Evolutionary conservation across 1,140 invertebrate species (phyloP), one percentile per base, ranked within the genome.

Genomic region (Oncopeltus fasciatus): DNA sequence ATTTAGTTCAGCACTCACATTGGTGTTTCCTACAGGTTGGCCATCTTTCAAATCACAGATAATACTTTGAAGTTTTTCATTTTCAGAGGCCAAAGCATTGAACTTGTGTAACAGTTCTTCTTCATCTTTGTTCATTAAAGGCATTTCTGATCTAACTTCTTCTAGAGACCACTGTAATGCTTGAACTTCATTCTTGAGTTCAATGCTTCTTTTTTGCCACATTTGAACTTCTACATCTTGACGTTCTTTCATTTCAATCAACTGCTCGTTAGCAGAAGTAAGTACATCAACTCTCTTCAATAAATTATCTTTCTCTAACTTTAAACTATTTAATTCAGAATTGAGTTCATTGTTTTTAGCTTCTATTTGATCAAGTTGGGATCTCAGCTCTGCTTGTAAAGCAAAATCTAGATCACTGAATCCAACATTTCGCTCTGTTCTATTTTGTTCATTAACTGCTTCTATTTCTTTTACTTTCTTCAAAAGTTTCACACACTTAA

Each of bases 401-500:
- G 86, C 79, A 57, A 80, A 77, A 68, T 88, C 84, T 47, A 88
- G 74, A 70, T 85, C 80, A 38, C 80, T 80, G 49, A 82, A 78
- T 61, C 77, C 77, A 31, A 74, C 75, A 14, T 53, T 60, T 51
- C 76, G 75, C 65, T 77, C 78, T 9, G 69, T 68, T 1, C 75
- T 74, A 64, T 80, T 81, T 64, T 80, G 67, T 68, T 83, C 76
- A n/a, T 84, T 82, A 68, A 82, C 79, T 68, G 79, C 78, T 72
- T 88, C 85, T 61, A 85, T 78, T 69, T 88, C 85, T 68, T 88
- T 88, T 1, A 87, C 70, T 71, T 87, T 88, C 67, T 83, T 87
- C 63, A 88, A 73, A 16, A 85, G 76, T 74, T 87, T 88, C 8
- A 76, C 75, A 26, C 80, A 80, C 67, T 85, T 86, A 1, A 78